Evolutionary conservation across 2,888 invertebrate genomes (phyloP).

Genomic region (Parnassius smintheus): DNA sequence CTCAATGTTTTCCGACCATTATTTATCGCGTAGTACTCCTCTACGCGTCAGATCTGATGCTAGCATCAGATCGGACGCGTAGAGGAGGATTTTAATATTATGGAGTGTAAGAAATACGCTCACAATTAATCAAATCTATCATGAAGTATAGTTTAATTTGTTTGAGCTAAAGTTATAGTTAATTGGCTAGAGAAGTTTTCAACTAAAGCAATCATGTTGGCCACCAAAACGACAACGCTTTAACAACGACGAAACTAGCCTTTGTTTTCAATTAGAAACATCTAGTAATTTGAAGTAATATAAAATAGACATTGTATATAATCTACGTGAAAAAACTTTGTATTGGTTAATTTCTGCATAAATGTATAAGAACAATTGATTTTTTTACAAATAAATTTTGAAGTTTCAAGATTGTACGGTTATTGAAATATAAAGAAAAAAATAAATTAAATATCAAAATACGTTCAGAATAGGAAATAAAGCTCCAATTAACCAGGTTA

Average conservation of each 20-base stretch:
- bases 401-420: too few species aligned
- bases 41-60: too few species aligned
- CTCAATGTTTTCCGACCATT: too few species aligned
- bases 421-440: too few species aligned
- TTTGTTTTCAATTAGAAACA: constrained; percentile 10
- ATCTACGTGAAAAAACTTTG: background rate
- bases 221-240: constrained; percentile 13
- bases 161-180: constrained; percentile 16
- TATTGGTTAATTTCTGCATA: background rate
- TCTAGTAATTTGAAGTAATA: background rate
- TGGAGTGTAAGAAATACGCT: too few species aligned
- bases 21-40: too few species aligned
- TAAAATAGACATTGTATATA: background rate
- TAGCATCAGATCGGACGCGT: too few species aligned
- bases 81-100: too few species aligned
- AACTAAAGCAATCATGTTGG: constrained; percentile 20
- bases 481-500: background rate
- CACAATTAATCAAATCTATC: background rate
- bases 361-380: constrained; percentile 13
- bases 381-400: too few species aligned
- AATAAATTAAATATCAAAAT: too few species aligned
- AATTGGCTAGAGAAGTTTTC: constrained; percentile 10
- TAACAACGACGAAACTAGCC: constrained; percentile 16
- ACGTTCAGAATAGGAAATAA: too few species aligned
- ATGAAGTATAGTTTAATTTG: constrained; percentile 3